Percentiles rank a stretch among this genome's conserved stretches.
These are phyloP conservation scores for Patiria pectinifera DNA, from an alignment of 53 echinoderm and acorn worm species.

Conservation along the genomic window DNA sequence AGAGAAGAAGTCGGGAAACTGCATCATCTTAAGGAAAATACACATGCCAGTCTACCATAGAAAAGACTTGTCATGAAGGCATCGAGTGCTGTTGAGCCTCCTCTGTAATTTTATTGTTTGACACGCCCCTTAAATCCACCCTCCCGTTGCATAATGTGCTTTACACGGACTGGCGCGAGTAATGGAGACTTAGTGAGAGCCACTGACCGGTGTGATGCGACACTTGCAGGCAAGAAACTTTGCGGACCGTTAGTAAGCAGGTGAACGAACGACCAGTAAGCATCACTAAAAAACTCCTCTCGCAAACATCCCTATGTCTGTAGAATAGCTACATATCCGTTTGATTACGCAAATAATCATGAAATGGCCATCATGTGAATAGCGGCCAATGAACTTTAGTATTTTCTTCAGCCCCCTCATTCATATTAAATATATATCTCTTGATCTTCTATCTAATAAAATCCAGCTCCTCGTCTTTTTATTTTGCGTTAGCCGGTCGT, in stretches of 20 bases:
- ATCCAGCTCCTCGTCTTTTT: slow-evolving; percentile 34
- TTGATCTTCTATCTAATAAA: slow-evolving; percentile 53
- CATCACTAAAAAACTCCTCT: neutral
- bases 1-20: too few relatives aligned
- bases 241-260: slow-evolving; percentile 30
- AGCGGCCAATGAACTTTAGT: slow-evolving; percentile 50
- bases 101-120: neutral
- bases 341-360: slow-evolving; percentile 40
- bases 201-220: neutral
- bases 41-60: too few relatives aligned
- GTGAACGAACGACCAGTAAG: slow-evolving; percentile 55
- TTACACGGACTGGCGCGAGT: neutral
- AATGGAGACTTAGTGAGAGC: neutral
- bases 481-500: slow-evolving; percentile 68
- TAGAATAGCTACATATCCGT: slow-evolving; percentile 8
- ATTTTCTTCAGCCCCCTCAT: neutral
- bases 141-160: neutral
- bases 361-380: neutral
- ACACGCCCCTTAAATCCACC: neutral
- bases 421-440: neutral
- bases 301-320: neutral
- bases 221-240: neutral
- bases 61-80: neutral
- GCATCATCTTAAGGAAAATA: too few relatives aligned
- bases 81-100: neutral